Base-by-base conservation (phyloP, 2,113 vertebrate genomes). In the Brachypteracias leptosomus region DNA sequence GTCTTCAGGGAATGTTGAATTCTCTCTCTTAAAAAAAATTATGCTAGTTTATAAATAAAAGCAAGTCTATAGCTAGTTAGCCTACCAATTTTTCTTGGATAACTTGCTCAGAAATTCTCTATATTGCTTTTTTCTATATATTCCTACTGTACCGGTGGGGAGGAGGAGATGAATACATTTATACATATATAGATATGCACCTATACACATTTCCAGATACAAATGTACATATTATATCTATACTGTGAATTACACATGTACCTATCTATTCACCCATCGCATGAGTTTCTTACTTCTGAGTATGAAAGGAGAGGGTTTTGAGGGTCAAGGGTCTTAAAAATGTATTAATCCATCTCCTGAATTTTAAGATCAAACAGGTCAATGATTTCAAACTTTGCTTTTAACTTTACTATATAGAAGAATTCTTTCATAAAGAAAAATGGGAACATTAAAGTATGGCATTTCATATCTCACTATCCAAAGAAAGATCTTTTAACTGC, bases 171-270 rank as follows among this genome's bases (percentile, higher is more conserved):
- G 2, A 79, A 88, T 58, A 73, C 10, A 26, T 31, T 47, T 31
- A 58, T 21, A 44, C 16, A 26, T 15, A 44, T 4, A 59, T 26
- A 66, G 19, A 66, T 8, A 44, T 29, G 7, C 11, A 35, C 21
- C 18, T 73, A 17, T 3, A 36, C 24, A 74, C 8, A 4, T 71
- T 76, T 77, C 17, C 33, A 91, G 31, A 59, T 46, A 40, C 13
- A 84, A 49, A 77, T 10, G 11, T 31, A 73, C 16, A 57, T 6
- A 36, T 4, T 0, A 0, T 47, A 42, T 26, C 4, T 15, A 47
- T 3, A 33, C 20, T 8, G 10, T 31, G 54, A 73, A 73, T 61
- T 86, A 51, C 33, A 75, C 7, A 38, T 26, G 40, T 10, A 65
- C 6, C 10, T 79, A 42, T 24, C 31, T 19, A 49, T 31, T 20